Conservation (phyloP, 2,888 invertebrate species). For the Pandemis corylana region DNA sequence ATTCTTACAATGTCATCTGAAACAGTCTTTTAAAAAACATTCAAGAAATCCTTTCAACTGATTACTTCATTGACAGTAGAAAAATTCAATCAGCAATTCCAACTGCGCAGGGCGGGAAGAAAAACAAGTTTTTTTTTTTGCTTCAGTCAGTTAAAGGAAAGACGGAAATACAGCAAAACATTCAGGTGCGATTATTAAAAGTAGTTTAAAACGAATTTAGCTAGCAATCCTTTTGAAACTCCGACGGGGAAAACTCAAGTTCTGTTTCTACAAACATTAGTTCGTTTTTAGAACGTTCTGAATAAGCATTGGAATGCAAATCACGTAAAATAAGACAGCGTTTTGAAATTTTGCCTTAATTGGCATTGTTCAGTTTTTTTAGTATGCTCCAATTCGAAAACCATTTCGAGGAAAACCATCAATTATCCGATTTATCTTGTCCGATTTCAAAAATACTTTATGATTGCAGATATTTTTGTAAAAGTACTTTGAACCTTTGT, state of each 20-base stretch:
- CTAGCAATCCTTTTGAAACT: background rate
- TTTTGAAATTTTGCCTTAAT: background rate
- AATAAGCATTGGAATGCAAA: background rate
- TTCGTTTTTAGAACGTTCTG: background rate
- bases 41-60: background rate
- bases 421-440: too few species aligned
- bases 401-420: too few species aligned
- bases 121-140: slow-evolving; percentile 9
- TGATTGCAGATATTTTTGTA: too few species aligned
- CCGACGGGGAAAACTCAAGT: background rate
- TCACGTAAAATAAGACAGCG: background rate
- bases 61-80: background rate
- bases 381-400: too few species aligned
- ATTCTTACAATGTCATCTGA: too few species aligned
- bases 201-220: background rate
- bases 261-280: background rate
- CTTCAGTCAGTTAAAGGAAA: slow-evolving; percentile 27
- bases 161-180: background rate
- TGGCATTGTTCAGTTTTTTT: too few species aligned
- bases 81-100: slow-evolving; percentile 24
- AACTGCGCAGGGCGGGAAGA: slow-evolving; percentile 9
- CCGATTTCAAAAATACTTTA: too few species aligned
- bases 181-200: background rate
- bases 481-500: too few species aligned
- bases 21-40: background rate